Evolutionary conservation across 2,113 vertebrate genomes (phyloP), one percentile per base, ranked within the genome.

Genomic region (Pampusana beccarii): DNA sequence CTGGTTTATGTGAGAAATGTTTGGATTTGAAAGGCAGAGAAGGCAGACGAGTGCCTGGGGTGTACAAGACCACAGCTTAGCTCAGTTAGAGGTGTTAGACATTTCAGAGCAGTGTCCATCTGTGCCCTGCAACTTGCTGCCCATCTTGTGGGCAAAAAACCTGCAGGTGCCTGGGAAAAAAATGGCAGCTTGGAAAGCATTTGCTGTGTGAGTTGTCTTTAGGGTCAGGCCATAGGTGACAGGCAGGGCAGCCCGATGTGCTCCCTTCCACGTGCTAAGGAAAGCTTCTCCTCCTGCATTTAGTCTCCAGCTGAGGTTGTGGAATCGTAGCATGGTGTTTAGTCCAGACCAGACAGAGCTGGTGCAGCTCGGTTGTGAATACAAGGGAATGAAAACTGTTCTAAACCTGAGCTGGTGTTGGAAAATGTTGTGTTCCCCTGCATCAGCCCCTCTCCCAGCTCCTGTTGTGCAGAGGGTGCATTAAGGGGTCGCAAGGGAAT

Each of bases 321-420:
- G 3, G 70, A 54, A 53, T 34, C 80, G 81, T 14, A 64, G 33
- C 17, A 13, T 0, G 0, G 5, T 0, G 1, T 64, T 60, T 70
- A 38, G 20, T 60, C 19, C 14, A 17, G 61, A n/a, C 8, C 18
- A 56, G 61, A 5, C 11, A 48, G 73, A 64, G 54, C 33, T 13
- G 6, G 6, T 1, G 0, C 42, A 86, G 66, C 46, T 50, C 54
- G 53, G 25, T 31, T 2, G 2, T 18, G 44, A 54, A 6, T 34
- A 10, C 10, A 28, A 16, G 44, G 38, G 33, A 16, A 11, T 9
- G 16, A 72, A 33, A 72, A n/a, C 38, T 78, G 7, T 31, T 46
- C 31, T 31, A 42, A 53, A 54, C 50, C 31, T 25, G 31, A 38
- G 38, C 1, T 58, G 54, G 36, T 1, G 0, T 1, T 48, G n/a